These are phyloP conservation scores for Phania funesta DNA, from an alignment of 2,888 invertebrate species.

Conservation along the genomic window DNA sequence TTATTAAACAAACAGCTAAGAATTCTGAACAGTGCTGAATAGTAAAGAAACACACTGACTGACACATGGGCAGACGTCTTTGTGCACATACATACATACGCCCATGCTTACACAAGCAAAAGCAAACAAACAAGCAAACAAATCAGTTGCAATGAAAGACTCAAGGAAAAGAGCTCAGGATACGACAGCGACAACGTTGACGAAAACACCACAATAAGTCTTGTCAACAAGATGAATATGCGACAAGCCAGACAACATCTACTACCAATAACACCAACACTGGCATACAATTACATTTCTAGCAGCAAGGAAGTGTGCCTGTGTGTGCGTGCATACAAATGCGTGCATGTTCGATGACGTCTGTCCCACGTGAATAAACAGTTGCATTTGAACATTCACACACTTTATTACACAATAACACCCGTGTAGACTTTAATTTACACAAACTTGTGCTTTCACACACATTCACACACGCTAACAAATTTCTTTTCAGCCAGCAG, in stretches of 20 bases:
- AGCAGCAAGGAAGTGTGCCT: neutral
- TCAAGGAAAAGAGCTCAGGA: slow-evolving; percentile 36
- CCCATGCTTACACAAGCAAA: slow-evolving; percentile 11
- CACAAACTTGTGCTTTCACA: neutral
- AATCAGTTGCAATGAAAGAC: slow-evolving; percentile 39
- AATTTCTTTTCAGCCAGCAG: slow-evolving; percentile 31
- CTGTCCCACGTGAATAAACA: slow-evolving; percentile 65
- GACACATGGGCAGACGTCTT: neutral
- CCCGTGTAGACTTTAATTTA: neutral
- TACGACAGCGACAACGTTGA: slow-evolving; percentile 47
- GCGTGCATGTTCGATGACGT: slow-evolving; percentile 67
- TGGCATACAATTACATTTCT: slow-evolving; percentile 1
- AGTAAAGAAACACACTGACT: slow-evolving; percentile 31
- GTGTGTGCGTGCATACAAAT: slow-evolving; percentile 30
- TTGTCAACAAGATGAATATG: slow-evolving; percentile 57
- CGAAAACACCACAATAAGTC: slow-evolving; percentile 62
- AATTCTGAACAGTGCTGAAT: slow-evolving; percentile 35
- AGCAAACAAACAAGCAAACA: slow-evolving; percentile 46
- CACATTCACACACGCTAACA: neutral
- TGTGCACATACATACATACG: neutral
- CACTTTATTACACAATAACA: neutral
- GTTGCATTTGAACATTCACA: slow-evolving; percentile 40
- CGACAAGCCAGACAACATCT: slow-evolving; percentile 56
- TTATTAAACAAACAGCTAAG: slow-evolving; percentile 62
- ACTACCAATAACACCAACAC: slow-evolving; percentile 32